These are phyloP conservation scores for Haemorhous mexicanus DNA, from an alignment of 2,113 vertebrate genomes.

Conservation along the genomic window DNA sequence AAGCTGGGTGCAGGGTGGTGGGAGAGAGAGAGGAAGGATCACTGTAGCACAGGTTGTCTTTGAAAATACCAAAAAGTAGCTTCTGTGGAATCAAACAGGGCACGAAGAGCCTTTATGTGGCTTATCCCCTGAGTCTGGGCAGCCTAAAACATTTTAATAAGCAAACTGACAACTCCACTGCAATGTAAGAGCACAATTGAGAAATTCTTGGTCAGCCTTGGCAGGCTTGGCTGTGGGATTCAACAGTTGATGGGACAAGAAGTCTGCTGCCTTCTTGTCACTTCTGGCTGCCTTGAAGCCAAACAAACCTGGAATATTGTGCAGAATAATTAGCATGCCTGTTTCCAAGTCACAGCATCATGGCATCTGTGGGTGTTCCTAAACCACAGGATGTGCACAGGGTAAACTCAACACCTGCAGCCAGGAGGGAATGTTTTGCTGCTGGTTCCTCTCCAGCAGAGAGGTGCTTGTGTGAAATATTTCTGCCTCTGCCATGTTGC, in stretches of 20 bases:
- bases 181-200: neutral
- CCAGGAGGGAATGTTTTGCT: neutral
- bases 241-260: neutral
- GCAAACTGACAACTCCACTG: neutral
- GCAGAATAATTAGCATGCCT: neutral
- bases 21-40: neutral
- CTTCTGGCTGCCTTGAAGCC: neutral
- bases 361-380: neutral
- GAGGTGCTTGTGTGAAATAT: neutral
- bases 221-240: neutral
- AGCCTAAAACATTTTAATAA: neutral
- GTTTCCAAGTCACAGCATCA: neutral
- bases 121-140: neutral
- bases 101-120: neutral
- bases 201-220: constrained; percentile 29
- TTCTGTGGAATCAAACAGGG: neutral
- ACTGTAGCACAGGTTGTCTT: neutral
- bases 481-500: constrained; percentile 59
- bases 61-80: neutral
- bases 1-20: neutral
- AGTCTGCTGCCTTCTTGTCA: neutral
- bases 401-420: neutral
- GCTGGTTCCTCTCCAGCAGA: neutral
- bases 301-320: neutral
- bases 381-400: neutral